phyloP scores from a whole-genome alignment of 92 coral and sea anemone genomes.

The Hydrozoanthus gracilis region DNA sequence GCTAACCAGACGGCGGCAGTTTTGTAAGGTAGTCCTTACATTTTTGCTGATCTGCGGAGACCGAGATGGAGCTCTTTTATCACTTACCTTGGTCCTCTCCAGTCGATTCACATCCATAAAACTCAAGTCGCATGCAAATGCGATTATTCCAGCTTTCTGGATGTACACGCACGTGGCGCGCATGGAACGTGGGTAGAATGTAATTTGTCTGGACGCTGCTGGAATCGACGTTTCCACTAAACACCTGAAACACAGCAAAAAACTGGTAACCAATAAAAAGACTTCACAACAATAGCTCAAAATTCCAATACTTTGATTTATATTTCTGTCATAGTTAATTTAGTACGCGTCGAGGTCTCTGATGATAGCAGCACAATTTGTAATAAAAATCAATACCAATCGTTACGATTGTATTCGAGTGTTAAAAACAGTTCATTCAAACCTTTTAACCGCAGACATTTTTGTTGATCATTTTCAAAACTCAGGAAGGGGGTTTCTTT shows the following conservation, averaged over 20 bases:
- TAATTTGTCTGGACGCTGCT: conserved; percentile 58
- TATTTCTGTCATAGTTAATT: too few relatives aligned
- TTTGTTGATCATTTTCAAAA: too few relatives aligned
- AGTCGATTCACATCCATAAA: conserved; percentile 95
- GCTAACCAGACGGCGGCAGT: too few relatives aligned
- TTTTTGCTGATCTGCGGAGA: not conserved
- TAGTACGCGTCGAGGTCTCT: too few relatives aligned
- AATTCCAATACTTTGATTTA: too few relatives aligned
- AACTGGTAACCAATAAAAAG: not conserved
- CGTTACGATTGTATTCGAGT: too few relatives aligned
- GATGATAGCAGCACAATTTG: too few relatives aligned
- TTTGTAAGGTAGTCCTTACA: not conserved
- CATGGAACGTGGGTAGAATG: conserved; percentile 89
- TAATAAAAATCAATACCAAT: too few relatives aligned
- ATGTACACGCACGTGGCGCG: conserved; percentile 90
- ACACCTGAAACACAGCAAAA: conserved; percentile 50
- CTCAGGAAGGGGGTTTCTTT: too few relatives aligned
- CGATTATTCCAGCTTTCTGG: conserved; percentile 79
- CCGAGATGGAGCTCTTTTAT: not conserved
- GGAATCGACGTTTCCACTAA: conserved; percentile 78
- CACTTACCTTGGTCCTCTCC: conserved; percentile 88
- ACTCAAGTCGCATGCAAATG: conserved; percentile 83
- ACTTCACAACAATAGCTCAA: too few relatives aligned
- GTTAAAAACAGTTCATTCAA: too few relatives aligned
- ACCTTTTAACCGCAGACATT: too few relatives aligned